Evolutionary conservation across 2,113 vertebrate species (phyloP).

Genomic region (Nyctereutes procyonoides): DNA sequence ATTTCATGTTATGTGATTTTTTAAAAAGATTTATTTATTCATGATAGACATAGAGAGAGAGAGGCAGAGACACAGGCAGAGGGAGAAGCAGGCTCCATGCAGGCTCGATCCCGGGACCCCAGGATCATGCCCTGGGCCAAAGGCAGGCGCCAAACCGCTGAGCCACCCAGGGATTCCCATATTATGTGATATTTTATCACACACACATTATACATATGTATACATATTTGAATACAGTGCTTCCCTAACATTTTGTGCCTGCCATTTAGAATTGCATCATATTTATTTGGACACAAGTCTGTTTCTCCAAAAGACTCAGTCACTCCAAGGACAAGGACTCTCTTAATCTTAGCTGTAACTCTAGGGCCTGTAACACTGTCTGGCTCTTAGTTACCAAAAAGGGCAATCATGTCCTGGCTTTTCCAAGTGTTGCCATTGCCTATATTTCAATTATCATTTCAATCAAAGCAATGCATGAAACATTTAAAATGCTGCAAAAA

Average conservation of each 20-base stretch:
- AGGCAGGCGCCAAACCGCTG: too few relatives aligned
- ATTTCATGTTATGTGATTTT: neutral
- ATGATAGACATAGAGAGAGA: too few relatives aligned
- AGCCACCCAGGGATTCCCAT: too few relatives aligned
- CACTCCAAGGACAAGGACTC: neutral
- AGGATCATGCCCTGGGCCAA: too few relatives aligned
- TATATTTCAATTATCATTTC: conserved; percentile 44
- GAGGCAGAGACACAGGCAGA: too few relatives aligned
- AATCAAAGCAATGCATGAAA: conserved; percentile 18
- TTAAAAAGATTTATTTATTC: too few relatives aligned
- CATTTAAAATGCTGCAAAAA: neutral
- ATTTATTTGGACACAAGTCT: conserved; percentile 40
- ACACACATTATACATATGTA: neutral
- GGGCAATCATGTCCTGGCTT: conserved; percentile 11
- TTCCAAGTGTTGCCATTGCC: conserved; percentile 36
- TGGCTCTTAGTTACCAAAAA: conserved; percentile 15
- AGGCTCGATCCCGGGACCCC: too few relatives aligned
- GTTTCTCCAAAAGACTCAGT: neutral
- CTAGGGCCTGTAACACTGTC: neutral
- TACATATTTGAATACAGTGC: neutral
- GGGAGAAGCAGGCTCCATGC: too few relatives aligned
- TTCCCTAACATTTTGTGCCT: neutral
- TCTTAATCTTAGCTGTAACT: conserved; percentile 4
- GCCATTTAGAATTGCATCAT: neutral
- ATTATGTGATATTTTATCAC: neutral